Evolutionary conservation across 2,888 invertebrate species (phyloP), one percentile per base, ranked within the genome.

Genomic region (Opisthograptis luteolata): DNA sequence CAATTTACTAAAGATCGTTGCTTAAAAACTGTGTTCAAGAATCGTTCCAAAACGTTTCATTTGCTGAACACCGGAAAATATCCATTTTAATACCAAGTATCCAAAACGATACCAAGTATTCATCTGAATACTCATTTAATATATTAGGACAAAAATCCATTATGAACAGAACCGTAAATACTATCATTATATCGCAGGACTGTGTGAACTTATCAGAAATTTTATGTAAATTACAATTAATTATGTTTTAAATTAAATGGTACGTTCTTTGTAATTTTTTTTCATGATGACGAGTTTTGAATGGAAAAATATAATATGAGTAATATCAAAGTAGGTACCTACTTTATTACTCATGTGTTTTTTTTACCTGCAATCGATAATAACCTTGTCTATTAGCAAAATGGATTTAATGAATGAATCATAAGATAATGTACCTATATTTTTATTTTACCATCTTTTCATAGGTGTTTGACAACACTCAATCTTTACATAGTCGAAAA

Each of bases 1-100:
- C 68, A 68, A 75, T 79, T 75, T 65, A 72, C 58, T 72, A 75
- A 81, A 63, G 74, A 68, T 71, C 64, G 52, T 55, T 59, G 56
- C 61, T 67, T 79, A 78, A 82, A 75, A 76, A 73, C 76, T 67
- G 76, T 81, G 70, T 79, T 82, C 78, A 74, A 66, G 70, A 73
- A 83, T 76, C 71, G 76, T 61, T 76, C 58, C 66, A 66, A 77
- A 80, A 69, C 68, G 71, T 65, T 61, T 65, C 69, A 73, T 78
- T 77, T 70, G 71, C 66, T 68, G 34, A 67, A 57, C 66, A 67
- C 62, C 68, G 74, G 71, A 78, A 75, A 76, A 73, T 67, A 66
- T 73, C 78, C 71, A 79, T 82, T 79, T 77, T 61, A 55, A 35
- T 60, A 55, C 30, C n/a, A 13, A 17, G 40, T 30, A 28, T n/a